phyloP scores from a whole-genome alignment of 2,888 invertebrate genomes.

The Diarsia brunnea region DNA sequence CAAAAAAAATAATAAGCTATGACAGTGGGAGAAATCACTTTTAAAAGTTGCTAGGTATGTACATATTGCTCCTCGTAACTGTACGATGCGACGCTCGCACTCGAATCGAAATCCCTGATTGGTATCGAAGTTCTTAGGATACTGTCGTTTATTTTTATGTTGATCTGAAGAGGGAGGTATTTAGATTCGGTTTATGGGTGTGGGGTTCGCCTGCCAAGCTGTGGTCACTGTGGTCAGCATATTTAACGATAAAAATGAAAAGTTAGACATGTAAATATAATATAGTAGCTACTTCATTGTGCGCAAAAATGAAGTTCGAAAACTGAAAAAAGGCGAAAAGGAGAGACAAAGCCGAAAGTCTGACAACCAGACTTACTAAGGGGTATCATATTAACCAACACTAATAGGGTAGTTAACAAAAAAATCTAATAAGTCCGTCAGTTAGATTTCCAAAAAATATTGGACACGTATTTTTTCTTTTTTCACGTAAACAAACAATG shows the following conservation, averaged over 20 bases:
- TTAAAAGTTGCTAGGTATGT: background rate
- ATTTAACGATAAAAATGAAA: background rate
- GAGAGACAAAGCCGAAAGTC: too few relatives aligned
- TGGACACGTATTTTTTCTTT: too few relatives aligned
- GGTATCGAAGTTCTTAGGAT: slow-evolving; percentile 59
- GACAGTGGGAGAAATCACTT: background rate
- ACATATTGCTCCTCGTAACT: background rate
- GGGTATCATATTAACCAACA: too few relatives aligned
- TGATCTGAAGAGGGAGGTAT: slow-evolving; percentile 44
- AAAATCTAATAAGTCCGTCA: too few relatives aligned
- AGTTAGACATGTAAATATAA: background rate
- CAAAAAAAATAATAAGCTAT: too few relatives aligned
- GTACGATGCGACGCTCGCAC: slow-evolving; percentile 32
- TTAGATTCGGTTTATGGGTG: slow-evolving; percentile 24
- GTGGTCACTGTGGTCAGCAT: background rate
- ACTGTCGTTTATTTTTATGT: slow-evolving; percentile 52
- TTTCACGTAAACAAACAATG: too few relatives aligned
- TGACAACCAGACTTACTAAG: too few relatives aligned
- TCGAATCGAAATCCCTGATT: slow-evolving; percentile 66
- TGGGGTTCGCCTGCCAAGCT: background rate
- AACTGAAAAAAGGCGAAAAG: too few relatives aligned
- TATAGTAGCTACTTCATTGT: too few relatives aligned
- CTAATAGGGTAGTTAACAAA: too few relatives aligned
- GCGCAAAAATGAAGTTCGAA: too few relatives aligned
- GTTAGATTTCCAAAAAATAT: too few relatives aligned